Percentiles rank a stretch among this genome's conserved stretches.
These are phyloP conservation scores for Eleginops maclovinus DNA, from an alignment of 2,113 vertebrate genomes.

Conservation along the genomic window DNA sequence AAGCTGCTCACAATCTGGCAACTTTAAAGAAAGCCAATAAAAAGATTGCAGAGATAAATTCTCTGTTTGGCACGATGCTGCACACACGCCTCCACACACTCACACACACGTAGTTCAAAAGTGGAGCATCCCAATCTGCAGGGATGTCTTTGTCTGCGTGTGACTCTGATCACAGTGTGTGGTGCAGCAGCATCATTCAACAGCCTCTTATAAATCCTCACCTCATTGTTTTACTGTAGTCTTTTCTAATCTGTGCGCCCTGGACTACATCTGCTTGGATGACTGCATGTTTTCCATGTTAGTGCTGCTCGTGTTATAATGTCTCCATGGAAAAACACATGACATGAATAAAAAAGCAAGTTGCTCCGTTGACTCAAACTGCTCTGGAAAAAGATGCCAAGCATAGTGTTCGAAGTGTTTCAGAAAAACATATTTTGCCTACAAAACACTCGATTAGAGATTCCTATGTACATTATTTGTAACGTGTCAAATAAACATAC, in stretches of 20 bases:
- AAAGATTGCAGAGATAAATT: slow-evolving; percentile 70
- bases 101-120: slow-evolving; percentile 64
- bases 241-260: slow-evolving; percentile 54
- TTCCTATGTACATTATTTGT: neutral
- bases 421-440: neutral
- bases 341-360: slow-evolving; percentile 54
- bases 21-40: slow-evolving; percentile 74
- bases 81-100: slow-evolving; percentile 28
- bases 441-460: neutral
- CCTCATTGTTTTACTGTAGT: slow-evolving; percentile 53
- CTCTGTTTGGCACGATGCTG: slow-evolving; percentile 52
- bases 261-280: slow-evolving; percentile 60
- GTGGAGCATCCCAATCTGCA: slow-evolving; percentile 40
- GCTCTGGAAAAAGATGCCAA: slow-evolving; percentile 30
- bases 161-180: slow-evolving; percentile 64
- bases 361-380: slow-evolving; percentile 37
- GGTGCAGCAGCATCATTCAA: slow-evolving; percentile 40
- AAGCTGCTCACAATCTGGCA: slow-evolving; percentile 69
- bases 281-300: slow-evolving; percentile 57
- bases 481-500: slow-evolving; percentile 46
- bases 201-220: slow-evolving; percentile 47
- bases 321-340: slow-evolving; percentile 61
- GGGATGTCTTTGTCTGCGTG: slow-evolving; percentile 34
- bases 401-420: slow-evolving; percentile 9
- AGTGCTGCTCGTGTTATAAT: slow-evolving; percentile 32